Conservation (phyloP, 1,140 invertebrate genomes). For the Scylla paramamosain region DNA sequence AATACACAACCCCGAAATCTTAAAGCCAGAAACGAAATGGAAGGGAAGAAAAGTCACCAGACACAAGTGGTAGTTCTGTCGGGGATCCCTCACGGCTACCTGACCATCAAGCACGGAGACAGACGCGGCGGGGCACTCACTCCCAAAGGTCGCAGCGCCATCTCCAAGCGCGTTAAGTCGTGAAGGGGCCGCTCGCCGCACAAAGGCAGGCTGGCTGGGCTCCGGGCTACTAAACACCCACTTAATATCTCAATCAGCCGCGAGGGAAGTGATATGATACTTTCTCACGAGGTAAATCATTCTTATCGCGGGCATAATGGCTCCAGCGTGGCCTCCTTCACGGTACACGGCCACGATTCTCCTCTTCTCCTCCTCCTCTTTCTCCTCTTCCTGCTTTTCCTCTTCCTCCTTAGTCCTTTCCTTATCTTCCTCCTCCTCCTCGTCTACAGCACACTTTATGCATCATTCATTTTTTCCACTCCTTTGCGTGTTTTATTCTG, state of each 20-base stretch:
- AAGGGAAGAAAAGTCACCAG: no score
- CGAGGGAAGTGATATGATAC: constrained; percentile 54
- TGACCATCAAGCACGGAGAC: no score
- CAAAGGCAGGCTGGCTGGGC: constrained; percentile 15
- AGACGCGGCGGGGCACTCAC: no score
- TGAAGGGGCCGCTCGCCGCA: constrained; percentile 8
- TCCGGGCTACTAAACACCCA: constrained; percentile 48
- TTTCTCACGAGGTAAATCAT: constrained; percentile 56
- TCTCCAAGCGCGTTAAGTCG: neutral
- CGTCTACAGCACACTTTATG: neutral
- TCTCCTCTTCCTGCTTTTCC: neutral
- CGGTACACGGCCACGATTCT: neutral
- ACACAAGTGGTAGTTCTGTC: no score
- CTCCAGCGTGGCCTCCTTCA: constrained; percentile 31
- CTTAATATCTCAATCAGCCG: constrained; percentile 56
- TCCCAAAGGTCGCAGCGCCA: no score
- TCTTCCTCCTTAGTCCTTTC: neutral
- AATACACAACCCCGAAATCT: no score
- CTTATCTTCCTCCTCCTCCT: neutral
- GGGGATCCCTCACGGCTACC: no score
- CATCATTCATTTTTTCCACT: neutral
- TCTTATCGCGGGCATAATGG: constrained; percentile 39
- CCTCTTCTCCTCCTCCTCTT: neutral
- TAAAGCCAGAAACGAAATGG: no score
- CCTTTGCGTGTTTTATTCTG: neutral